Percentiles rank a stretch among this genome's conserved stretches.
Conservation (phyloP, 2,888 invertebrate genomes). For the Leptopilina syphax region DNA sequence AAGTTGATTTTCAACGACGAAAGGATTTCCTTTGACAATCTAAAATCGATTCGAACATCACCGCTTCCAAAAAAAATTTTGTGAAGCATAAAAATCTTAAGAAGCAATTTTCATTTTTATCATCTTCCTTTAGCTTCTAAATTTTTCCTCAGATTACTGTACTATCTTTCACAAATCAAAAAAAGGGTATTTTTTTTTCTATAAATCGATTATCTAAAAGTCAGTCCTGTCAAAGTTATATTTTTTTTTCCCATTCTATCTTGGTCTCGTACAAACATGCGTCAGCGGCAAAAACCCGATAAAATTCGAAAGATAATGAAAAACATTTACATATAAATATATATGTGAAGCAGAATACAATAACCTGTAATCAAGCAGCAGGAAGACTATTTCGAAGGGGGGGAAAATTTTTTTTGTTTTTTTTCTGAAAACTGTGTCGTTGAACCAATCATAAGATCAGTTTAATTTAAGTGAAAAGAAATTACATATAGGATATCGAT, state of each 20-base stretch:
- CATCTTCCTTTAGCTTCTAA: constrained; percentile 47
- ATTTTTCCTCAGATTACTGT: constrained; percentile 45
- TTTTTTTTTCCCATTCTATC: constrained; percentile 19
- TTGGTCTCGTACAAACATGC: constrained; percentile 28
- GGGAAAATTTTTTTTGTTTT: constrained; percentile 4
- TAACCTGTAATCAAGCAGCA: constrained; percentile 21
- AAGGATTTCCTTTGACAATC: constrained; percentile 10
- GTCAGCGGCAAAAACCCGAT: constrained; percentile 23
- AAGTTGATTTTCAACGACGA: constrained; percentile 61
- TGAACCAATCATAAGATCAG: constrained; percentile 18
- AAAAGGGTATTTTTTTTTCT: not conserved
- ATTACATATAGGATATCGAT: constrained; percentile 29
- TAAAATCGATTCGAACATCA: constrained; percentile 26
- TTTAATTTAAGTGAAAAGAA: not conserved
- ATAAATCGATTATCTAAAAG: constrained; percentile 28
- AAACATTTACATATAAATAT: not conserved
- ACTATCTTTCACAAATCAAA: constrained; percentile 34
- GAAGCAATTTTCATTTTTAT: not conserved
- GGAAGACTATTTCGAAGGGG: not conserved
- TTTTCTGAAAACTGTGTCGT: constrained; percentile 8
- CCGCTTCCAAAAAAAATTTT: not conserved
- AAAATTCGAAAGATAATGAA: constrained; percentile 28
- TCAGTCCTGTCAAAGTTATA: constrained; percentile 26
- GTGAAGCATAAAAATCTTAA: constrained; percentile 17
- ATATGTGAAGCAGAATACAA: constrained; percentile 27